A percentile compares a stretch with the other conserved stretches of the same genome.
phyloP scores from a whole-genome alignment of 2,888 invertebrate species.

The Campoplex nolae region DNA sequence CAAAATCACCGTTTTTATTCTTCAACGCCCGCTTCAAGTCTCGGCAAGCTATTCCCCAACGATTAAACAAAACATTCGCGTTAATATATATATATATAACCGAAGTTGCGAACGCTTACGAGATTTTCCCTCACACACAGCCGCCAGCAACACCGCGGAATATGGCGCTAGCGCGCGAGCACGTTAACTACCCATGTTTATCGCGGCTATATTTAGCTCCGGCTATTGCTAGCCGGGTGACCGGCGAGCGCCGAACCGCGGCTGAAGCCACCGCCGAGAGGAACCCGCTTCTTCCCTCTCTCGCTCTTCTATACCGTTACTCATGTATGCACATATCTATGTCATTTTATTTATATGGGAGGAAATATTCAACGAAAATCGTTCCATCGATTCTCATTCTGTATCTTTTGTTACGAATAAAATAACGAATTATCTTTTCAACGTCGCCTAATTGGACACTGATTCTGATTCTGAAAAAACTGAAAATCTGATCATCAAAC shows the following conservation, averaged over 20 bases:
- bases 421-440: not conserved
- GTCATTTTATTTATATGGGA: slow-evolving; percentile 28
- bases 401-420: not conserved
- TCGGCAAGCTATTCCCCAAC: not conserved
- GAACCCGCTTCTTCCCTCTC: slow-evolving; percentile 51
- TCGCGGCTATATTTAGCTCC: slow-evolving; percentile 82
- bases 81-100: not conserved
- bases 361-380: not conserved
- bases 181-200: slow-evolving; percentile 82
- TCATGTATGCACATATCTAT: slow-evolving; percentile 26
- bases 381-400: not conserved
- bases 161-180: slow-evolving; percentile 74
- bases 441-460: too few relatives aligned
- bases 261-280: slow-evolving; percentile 55
- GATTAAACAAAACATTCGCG: not conserved
- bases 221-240: slow-evolving; percentile 79
- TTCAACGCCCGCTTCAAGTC: too few relatives aligned
- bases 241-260: slow-evolving; percentile 73
- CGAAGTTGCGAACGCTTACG: slow-evolving; percentile 1
- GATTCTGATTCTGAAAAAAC: too few relatives aligned
- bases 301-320: slow-evolving; percentile 52
- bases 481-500: too few relatives aligned
- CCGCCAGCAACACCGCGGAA: slow-evolving; percentile 68
- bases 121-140: slow-evolving; percentile 17
- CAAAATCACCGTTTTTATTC: too few relatives aligned